Evolutionary conservation across 2,113 vertebrate genomes (phyloP), one percentile per base, ranked within the genome.

Genomic region (Sprattus sprattus): DNA sequence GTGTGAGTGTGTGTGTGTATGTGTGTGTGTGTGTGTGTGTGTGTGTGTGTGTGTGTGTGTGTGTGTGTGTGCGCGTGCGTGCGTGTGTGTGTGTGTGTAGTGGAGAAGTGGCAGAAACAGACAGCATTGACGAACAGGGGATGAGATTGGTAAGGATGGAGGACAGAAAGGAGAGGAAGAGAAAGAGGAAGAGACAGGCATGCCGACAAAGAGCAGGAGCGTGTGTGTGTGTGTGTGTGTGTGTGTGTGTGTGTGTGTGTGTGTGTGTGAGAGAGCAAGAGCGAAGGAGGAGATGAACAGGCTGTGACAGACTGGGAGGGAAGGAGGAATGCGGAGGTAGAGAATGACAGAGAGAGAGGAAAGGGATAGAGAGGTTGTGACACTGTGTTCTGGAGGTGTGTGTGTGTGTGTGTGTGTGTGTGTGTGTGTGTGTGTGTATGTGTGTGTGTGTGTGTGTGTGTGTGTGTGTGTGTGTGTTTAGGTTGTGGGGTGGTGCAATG

Each of bases 331-430:
- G 64, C 10, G 64, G 22, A 71, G 64, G 25, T 8, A 71, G 64
- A 71, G 64, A 71, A 32, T 28, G 64, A 71, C n/a, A 28, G 64
- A 71, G 10, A 28, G 32, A 28, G 81, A 86, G 47, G 80, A 13
- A 75, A 87, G 87, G 90, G 39, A 81, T 89, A 88, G 87, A 92
- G 91, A 93, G 83, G 90, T 89, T 86, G 86, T 89, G 92, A 92
- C 90, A 92, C 88, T 86, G 25, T 67, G 64, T 71, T 54, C 16
- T 16, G 83, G 4, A 86, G 85, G 85, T 88, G 84, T 20, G 81
- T 50, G 88, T 83, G 85, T 86, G 88, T 87, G 47, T 64, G 89
- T 49, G 49, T n/a, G 22, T 82, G 45, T 86, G 85, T 54, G 52
- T 54, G 52, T 54, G 13, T 54, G 16, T 49, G 47, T 49, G 87